Base-by-base conservation (phyloP, 2,888 invertebrate species). In the Sesamia inferens region DNA sequence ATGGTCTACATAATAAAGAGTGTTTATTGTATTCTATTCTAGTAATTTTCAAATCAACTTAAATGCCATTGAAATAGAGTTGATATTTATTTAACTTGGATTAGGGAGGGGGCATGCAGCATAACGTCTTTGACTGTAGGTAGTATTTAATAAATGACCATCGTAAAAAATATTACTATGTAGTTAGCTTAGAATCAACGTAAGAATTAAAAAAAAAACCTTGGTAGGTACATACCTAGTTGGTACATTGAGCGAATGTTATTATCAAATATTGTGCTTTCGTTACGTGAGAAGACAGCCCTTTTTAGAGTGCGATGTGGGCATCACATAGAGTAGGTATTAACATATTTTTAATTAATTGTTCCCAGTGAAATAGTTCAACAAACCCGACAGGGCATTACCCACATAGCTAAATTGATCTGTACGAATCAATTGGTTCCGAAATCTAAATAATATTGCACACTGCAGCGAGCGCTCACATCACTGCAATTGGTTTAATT, bases 401-500 rank as follows among this genome's bases (percentile, higher is more conserved):
- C 57, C 44, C 67, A 19, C n/a, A 44, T 19, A 51, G 13, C n/a
- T 39, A 44, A n/a, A n/a, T 78, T 71, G n/a, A 66, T 51, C n/a
- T 24, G 16, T 51, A 64, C 31, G 24, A 57, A 68, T 68, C 65
- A 69, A 66, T 79, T 44, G 42, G 55, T 54, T 65, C 57, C 14
- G 39, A 47, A 16, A 67, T 58, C n/a, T 67, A 39, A 54, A 63
- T 22, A 63, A 66, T 62, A 61, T 62, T 54, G 16, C 58, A 66
- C 66, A 66, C 44, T 44, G 47, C 14, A 59, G n/a, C 31, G 54
- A 47, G 39, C 42, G 47, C 44, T 58, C 57, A 22, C 39, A 63
- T 58, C 39, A 58, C 16, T 67, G 59, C 66, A 67, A 72, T 67
- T 42, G 59, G 19, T 51, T 64, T 70, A 70, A 71, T 81, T 62